Conservation (phyloP, 2,113 vertebrate genomes). For the Amphiprion percula region DNA sequence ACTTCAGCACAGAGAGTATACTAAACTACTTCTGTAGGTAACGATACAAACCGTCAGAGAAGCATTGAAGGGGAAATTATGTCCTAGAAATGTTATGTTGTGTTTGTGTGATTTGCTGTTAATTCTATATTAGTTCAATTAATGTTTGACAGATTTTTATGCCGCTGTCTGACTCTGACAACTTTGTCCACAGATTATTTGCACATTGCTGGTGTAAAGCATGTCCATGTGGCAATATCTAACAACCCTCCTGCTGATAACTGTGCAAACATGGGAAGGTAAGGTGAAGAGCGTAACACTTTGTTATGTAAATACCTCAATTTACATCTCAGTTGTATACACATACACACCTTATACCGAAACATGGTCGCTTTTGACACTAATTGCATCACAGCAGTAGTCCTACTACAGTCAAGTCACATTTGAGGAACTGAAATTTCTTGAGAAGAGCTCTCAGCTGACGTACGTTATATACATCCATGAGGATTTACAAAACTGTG, state of each 20-base stretch:
- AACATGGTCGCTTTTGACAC: background rate
- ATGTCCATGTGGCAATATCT: constrained; percentile 70
- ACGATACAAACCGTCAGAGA: too few species aligned
- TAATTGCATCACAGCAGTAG: background rate
- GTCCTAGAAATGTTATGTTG: background rate
- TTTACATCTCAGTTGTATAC: background rate
- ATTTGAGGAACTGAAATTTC: constrained; percentile 50
- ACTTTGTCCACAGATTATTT: constrained; percentile 25
- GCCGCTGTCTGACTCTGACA: background rate
- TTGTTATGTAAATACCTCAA: background rate
- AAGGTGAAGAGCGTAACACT: background rate
- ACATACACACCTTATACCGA: background rate
- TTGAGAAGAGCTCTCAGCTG: constrained; percentile 20
- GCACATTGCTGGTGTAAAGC: constrained; percentile 29
- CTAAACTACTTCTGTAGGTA: too few species aligned
- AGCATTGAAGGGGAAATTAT: background rate
- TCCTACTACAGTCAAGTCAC: background rate
- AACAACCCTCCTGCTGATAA: constrained; percentile 52
- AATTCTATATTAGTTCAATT: background rate
- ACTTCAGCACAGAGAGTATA: background rate
- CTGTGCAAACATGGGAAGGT: constrained; percentile 66
- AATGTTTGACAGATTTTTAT: constrained; percentile 4
- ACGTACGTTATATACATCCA: background rate
- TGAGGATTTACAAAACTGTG: background rate
- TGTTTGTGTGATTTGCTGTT: background rate